A percentile compares a stretch with the other conserved stretches of the same genome.
These are phyloP conservation scores for Oreochromis mossambicus DNA, from an alignment of 2,797 vertebrate genomes.

Conservation along the genomic window DNA sequence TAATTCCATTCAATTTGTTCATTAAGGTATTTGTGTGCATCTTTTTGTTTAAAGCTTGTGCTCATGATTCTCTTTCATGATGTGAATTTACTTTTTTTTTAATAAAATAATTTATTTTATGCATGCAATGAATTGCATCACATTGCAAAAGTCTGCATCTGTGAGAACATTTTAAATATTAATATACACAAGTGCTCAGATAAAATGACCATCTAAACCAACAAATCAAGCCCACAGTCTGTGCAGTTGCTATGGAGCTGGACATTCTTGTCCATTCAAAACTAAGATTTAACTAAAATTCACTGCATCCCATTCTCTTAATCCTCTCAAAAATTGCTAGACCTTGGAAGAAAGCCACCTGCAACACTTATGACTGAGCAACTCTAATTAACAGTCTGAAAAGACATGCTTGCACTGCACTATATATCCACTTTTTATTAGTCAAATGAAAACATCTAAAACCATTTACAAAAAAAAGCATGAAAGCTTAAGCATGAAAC, in stretches of 20 bases:
- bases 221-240: not conserved
- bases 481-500: not conserved
- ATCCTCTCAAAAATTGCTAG: not conserved
- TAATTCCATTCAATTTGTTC: not conserved
- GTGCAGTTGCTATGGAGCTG: not conserved
- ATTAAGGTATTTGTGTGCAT: not conserved
- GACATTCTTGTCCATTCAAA: not conserved
- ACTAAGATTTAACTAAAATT: not conserved
- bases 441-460: not conserved
- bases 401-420: not conserved
- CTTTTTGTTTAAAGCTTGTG: not conserved
- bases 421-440: not conserved
- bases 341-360: not conserved
- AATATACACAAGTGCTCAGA: not conserved
- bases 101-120: not conserved
- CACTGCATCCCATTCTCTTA: not conserved
- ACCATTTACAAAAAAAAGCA: not conserved
- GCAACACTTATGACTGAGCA: not conserved
- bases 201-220: not conserved
- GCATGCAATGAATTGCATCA: not conserved
- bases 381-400: not conserved
- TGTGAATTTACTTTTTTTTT: not conserved
- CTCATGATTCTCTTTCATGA: not conserved
- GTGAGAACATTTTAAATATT: not conserved
- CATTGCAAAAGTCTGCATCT: not conserved